Conservation (phyloP, 2,113 vertebrate genomes). For the Craseonycteris thonglongyai region DNA sequence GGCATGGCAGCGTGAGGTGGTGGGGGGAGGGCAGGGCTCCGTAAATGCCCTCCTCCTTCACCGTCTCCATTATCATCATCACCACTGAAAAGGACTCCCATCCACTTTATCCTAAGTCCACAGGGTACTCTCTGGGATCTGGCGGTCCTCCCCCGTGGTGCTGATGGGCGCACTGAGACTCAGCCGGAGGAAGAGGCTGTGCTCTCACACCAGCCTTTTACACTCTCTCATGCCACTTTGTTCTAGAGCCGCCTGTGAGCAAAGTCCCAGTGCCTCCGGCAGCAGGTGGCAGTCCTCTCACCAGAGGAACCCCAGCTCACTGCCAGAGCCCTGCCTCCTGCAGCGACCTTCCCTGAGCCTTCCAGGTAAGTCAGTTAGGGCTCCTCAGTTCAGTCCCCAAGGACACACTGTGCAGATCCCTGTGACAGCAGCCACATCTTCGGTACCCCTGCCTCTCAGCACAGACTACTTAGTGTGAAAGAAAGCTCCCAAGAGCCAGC, state of each 20-base stretch:
- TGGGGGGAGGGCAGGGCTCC: neutral
- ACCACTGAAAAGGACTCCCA: neutral
- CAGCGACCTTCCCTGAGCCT: neutral
- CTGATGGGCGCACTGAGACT: neutral
- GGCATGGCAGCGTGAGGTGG: neutral
- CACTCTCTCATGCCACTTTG: rapidly evolving
- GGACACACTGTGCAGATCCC: neutral
- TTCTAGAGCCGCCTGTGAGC: neutral
- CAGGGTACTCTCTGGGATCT: neutral
- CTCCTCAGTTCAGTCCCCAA: no score
- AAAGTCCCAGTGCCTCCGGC: neutral
- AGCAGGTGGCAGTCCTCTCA: neutral
- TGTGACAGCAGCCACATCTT: neutral
- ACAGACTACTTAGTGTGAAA: rapidly evolving
- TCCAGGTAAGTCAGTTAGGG: neutral
- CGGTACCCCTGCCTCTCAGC: no score
- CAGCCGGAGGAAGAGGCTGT: neutral
- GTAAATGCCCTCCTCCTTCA: neutral
- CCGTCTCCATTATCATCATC: neutral
- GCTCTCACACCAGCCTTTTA: neutral
- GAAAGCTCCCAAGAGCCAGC: no score
- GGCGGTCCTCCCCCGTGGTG: neutral
- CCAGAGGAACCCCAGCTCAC: neutral
- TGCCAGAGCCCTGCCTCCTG: neutral
- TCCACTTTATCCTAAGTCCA: neutral